Evolutionary conservation across 2,797 vertebrate species (phyloP).

Genomic region (Lepus oiostolus): DNA sequence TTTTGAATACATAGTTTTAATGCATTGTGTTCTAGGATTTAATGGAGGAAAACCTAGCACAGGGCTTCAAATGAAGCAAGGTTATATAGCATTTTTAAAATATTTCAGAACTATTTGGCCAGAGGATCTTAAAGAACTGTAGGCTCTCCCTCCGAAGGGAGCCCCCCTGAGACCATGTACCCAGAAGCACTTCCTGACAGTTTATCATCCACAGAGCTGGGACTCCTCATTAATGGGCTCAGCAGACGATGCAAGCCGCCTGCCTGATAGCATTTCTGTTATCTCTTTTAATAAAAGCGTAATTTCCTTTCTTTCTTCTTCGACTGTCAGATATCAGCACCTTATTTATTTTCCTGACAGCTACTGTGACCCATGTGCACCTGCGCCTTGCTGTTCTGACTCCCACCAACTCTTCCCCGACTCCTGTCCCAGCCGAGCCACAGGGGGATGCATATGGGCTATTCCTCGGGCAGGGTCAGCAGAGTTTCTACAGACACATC

Average conservation of each 20-base stretch:
- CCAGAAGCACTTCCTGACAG: conserved; percentile 74
- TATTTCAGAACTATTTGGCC: conserved; percentile 64
- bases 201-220: conserved; percentile 79
- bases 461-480: neutral
- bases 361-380: neutral
- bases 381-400: conserved; percentile 48
- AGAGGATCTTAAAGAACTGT: conserved; percentile 76
- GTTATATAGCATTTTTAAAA: neutral
- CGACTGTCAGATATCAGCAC: conserved; percentile 69
- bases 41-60: neutral
- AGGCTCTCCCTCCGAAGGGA: conserved; percentile 72
- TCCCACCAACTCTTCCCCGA: conserved; percentile 16
- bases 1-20: conserved; percentile 37
- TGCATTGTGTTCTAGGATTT: neutral
- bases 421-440: neutral
- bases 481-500: conserved; percentile 62
- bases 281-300: conserved; percentile 89
- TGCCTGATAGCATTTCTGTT: conserved; percentile 84
- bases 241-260: conserved; percentile 82
- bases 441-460: neutral
- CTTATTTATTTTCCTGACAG: conserved; percentile 71
- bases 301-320: conserved; percentile 85
- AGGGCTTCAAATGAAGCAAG: neutral
- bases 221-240: conserved; percentile 84
- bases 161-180: conserved; percentile 63